Percentiles rank a stretch among this genome's conserved stretches.
Evolutionary conservation across 1,140 invertebrate species (phyloP).

Genomic region (Bombus superbus): DNA sequence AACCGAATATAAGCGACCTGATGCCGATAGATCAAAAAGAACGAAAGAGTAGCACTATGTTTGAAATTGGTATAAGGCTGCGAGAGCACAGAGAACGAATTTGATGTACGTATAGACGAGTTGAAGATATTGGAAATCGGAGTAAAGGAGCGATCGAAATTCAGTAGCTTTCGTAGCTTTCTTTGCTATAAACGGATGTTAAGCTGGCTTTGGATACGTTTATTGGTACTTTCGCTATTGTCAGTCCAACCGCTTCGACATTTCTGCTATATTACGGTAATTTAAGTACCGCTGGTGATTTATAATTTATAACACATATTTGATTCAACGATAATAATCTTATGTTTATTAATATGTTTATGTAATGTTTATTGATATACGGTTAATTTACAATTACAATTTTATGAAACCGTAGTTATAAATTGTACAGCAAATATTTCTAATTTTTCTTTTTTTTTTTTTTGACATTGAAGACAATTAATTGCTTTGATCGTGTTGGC

Average conservation of each 20-base stretch:
- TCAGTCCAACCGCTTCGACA: neutral
- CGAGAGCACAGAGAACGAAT: neutral
- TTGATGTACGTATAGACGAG: neutral
- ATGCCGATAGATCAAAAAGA: conserved; percentile 1
- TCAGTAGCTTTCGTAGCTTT: neutral
- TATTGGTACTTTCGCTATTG: neutral
- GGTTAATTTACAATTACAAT: neutral
- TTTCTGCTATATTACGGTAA: too few relatives aligned
- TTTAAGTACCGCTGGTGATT: too few relatives aligned
- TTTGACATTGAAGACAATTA: neutral
- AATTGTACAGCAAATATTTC: too few relatives aligned
- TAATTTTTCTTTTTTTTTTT: neutral
- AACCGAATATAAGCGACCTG: conserved; percentile 9
- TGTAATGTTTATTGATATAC: too few relatives aligned
- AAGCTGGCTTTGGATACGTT: neutral
- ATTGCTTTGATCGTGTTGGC: neutral
- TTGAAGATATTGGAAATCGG: conserved; percentile 8
- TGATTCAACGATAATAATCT: too few relatives aligned
- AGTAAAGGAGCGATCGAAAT: conserved; percentile 8
- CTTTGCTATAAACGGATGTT: neutral
- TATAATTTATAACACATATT: neutral
- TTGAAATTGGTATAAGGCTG: neutral
- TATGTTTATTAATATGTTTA: too few relatives aligned
- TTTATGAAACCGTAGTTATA: too few relatives aligned
- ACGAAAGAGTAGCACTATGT: neutral